Evolutionary conservation across 2,797 vertebrate genomes (phyloP), one percentile per base, ranked within the genome.

Genomic region (Gambusia yucatana): DNA sequence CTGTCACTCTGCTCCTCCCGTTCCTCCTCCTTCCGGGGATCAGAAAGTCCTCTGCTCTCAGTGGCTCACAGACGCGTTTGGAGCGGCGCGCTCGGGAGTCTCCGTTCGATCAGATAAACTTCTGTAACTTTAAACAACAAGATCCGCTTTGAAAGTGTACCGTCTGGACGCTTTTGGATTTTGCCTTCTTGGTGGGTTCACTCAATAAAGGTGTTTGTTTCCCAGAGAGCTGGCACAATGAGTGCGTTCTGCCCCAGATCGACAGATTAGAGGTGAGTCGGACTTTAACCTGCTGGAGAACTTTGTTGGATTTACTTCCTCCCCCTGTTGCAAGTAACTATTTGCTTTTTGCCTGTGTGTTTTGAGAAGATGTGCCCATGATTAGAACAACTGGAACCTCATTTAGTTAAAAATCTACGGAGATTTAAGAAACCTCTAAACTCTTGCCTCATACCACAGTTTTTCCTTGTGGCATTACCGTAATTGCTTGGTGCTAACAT

Each of bases 241-340:
- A 67, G 0, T 63, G 6, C 57, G 17, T 74, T 78, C n/a, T 78
- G 61, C 81, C 22, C 50, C 73, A 36, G 79, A 73, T 71, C 82
- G 2, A 73, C 84, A 33, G 83, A 86, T 78, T 91, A 86, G 72
- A 88, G 91, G 92, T 94, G 59, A 92, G 86, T 84, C 76, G 11
- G 3, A 77, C n/a, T 13, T 79, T n/a, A 76, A 77, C 43, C 63
- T 73, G 50, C 28, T 52, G 71, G 25, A 52, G 55, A 57, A 77
- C 33, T 0, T 0, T n/a, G 61, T 74, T 36, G 3, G 25, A 70
- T 46, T 3, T 39, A 1, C 22, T 2, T 8, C 20, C 17, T 22
- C 6, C 17, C 20, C 7, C 25, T 41, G 55, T 1, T 43, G 43
- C 28, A 59, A 44, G 14, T 73, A 25, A 61, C 11, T 41, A 7